Base-by-base conservation (phyloP, 2,888 invertebrate genomes). In the Xanthostigma xanthostigma region DNA sequence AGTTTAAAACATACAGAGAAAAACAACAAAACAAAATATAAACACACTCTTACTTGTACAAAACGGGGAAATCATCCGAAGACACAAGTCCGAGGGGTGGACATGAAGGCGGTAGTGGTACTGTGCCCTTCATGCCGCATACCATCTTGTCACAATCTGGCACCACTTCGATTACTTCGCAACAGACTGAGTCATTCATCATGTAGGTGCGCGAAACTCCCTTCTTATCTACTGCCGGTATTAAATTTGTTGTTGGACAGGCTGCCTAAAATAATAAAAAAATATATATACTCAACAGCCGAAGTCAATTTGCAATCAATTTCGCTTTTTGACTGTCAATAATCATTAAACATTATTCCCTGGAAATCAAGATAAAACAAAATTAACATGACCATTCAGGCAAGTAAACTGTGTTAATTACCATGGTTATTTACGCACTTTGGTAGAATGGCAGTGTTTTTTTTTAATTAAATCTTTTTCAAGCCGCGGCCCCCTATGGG, bases 101-200 rank as follows among this genome's bases (percentile, higher is more conserved):
- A 65, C 79, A 79, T 58, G 79, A 78, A 55, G 78, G 76, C 27
- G 81, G 74, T 53, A 76, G 74, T 60, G 81, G 74, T 57, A 83
- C 76, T 56, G 79, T 72, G 53, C 85, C 85, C 69, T 87, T 83
- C 86, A 90, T 87, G 66, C 88, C 87, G 66, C 86, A 79, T 59
- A 84, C 81, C 72, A 91, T 79, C 73, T 89, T 89, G 71, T 89
- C 88, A 48, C 84, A 81, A 66, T 89, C 88, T 43, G 85, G 81
- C 64, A 84, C 85, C 54, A 88, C 83, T 74, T 87, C 88, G 60
- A 89, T 75, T 46, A 90, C 84, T 74, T 89, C 89, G 67, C 89
- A 89, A 75, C 89, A 85, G 50, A 91, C 82, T 59, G 82, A 81
- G 71, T 90, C 89, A 73, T 84, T 84, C 69, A 79, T 77, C 68